phyloP scores from a whole-genome alignment of 1,140 invertebrate genomes.

The Belonocnema kinseyi region DNA sequence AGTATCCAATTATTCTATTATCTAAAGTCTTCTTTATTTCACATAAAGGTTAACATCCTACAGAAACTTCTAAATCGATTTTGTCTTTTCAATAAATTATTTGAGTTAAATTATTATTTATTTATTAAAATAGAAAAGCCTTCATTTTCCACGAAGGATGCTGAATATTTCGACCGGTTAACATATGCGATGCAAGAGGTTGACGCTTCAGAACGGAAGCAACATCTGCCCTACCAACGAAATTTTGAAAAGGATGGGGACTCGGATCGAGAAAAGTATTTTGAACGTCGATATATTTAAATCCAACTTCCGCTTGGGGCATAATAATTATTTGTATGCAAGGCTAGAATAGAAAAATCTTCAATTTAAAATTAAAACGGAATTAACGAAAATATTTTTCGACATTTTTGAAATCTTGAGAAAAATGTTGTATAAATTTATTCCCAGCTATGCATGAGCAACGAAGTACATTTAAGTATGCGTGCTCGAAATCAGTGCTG shows the following conservation, averaged over 20 bases:
- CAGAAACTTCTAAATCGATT: too few species aligned
- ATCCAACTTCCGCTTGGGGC: not conserved
- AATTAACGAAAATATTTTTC: not conserved
- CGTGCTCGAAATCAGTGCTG: slow-evolving; percentile 29
- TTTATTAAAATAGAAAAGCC: not conserved
- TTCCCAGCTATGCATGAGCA: slow-evolving; percentile 6
- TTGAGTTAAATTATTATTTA: not conserved
- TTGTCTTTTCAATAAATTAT: too few species aligned
- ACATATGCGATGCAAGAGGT: slow-evolving; percentile 25
- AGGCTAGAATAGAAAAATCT: not conserved
- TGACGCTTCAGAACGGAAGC: slow-evolving; percentile 22
- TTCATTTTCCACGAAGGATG: slow-evolving; percentile 4
- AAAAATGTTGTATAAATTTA: not conserved
- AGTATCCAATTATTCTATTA: too few species aligned
- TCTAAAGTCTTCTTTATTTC: too few species aligned
- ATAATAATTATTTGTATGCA: not conserved
- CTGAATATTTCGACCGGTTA: not conserved
- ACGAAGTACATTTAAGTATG: slow-evolving; percentile 18
- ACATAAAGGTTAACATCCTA: too few species aligned
- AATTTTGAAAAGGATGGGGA: slow-evolving; percentile 17
- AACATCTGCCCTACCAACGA: slow-evolving; percentile 13
- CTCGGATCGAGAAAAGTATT: slow-evolving; percentile 17
- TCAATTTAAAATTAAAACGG: not conserved
- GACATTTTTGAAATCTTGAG: not conserved
- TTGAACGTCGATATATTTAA: slow-evolving; percentile 24